A percentile compares a stretch with the other conserved stretches of the same genome.
Conservation (phyloP, 1,140 invertebrate species). For the Psix sp. region DNA sequence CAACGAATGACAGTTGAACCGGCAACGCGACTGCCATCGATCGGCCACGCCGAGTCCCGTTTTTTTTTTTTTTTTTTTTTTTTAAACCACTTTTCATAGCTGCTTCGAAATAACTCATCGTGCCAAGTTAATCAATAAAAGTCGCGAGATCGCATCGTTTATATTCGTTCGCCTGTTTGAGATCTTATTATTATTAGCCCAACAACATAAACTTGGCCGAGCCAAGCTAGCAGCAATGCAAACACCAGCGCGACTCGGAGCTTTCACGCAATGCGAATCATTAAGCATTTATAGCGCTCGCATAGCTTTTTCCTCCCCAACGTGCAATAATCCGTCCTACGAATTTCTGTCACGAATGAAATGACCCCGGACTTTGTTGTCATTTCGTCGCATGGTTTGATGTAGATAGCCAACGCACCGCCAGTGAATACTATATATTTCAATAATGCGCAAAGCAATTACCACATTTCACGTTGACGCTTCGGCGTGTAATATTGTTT, state of each 20-base stretch:
- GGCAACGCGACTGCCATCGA: no score
- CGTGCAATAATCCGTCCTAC: no score
- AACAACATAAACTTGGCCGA: slow-evolving; percentile 7
- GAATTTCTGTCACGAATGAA: slow-evolving; percentile 17
- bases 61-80: no score
- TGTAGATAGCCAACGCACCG: slow-evolving; percentile 22
- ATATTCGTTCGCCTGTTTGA: slow-evolving; percentile 15
- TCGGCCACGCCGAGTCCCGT: no score
- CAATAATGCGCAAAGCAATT: slow-evolving; percentile 10
- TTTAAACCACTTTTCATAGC: no score
- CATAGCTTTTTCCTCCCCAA: neutral
- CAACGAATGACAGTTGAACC: no score
- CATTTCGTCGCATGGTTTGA: slow-evolving; percentile 14
- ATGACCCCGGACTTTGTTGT: slow-evolving; percentile 11
- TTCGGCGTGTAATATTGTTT: slow-evolving; percentile 10
- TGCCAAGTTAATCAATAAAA: no score
- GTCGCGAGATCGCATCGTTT: no score
- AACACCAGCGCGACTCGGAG: neutral
- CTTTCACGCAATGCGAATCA: slow-evolving; percentile 29
- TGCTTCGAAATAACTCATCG: no score
- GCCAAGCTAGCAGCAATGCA: neutral
- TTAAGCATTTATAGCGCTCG: slow-evolving; percentile 35
- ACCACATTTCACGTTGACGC: slow-evolving; percentile 3
- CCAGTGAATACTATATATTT: slow-evolving; percentile 12
- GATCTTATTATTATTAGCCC: slow-evolving; percentile 26